Evolutionary conservation across 2,113 vertebrate species (phyloP).

Genomic region (Hippocampus zosterae): DNA sequence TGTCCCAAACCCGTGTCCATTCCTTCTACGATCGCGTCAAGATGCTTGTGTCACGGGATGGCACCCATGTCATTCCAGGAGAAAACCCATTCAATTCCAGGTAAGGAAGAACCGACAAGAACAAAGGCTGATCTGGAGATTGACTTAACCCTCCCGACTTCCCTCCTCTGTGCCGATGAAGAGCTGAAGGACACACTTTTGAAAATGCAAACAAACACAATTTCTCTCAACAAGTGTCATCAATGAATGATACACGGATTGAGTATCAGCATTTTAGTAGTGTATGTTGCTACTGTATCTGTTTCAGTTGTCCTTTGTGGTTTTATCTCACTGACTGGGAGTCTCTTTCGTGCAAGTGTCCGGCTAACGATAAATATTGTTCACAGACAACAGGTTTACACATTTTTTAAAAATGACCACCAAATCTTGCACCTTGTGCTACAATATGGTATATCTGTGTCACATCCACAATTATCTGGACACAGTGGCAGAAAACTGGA

Average conservation of each 20-base stretch:
- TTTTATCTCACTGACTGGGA: background rate
- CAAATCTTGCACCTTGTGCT: background rate
- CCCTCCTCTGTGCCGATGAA: background rate
- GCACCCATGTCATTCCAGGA: conserved; percentile 93
- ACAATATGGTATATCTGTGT: background rate
- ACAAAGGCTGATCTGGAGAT: background rate
- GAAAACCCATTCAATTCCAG: conserved; percentile 97
- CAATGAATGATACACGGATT: too few species aligned
- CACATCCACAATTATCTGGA: background rate
- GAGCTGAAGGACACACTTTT: background rate
- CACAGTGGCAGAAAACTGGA: background rate
- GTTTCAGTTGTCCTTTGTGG: background rate
- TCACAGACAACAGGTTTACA: background rate
- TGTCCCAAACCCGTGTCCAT: conserved; percentile 75
- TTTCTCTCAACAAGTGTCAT: background rate
- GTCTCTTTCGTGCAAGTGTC: background rate
- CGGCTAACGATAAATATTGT: background rate
- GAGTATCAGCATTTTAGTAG: background rate
- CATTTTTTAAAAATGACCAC: background rate
- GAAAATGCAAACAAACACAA: background rate
- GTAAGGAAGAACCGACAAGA: conserved; percentile 66
- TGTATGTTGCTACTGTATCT: background rate
- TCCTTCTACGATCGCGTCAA: conserved; percentile 97
- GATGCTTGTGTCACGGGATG: conserved; percentile 92
- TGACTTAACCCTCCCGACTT: background rate